A percentile compares a stretch with the other conserved stretches of the same genome.
Evolutionary conservation across 2,797 vertebrate species (phyloP).

Genomic region (Staurois parvus): DNA sequence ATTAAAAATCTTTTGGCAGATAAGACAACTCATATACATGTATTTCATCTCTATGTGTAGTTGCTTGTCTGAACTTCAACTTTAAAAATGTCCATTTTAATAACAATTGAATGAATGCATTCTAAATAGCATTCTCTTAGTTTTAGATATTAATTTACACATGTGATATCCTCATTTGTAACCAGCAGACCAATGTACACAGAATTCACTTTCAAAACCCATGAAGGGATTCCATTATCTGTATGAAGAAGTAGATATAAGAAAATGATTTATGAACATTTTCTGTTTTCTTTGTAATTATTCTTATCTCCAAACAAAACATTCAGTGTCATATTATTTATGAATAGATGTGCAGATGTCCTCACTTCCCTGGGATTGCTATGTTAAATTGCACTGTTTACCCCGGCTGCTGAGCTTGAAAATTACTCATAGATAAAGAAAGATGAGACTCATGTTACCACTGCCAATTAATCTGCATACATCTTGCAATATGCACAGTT

Average conservation of each 20-base stretch:
- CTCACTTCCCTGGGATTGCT: conserved; percentile 25
- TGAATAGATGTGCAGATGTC: conserved; percentile 47
- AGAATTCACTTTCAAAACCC: background rate
- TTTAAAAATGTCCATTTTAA: too few species aligned
- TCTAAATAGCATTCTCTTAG: too few species aligned
- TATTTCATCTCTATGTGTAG: too few species aligned
- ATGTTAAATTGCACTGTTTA: conserved; percentile 46
- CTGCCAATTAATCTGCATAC: conserved; percentile 50
- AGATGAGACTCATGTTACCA: conserved; percentile 40
- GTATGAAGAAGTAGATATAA: conserved; percentile 11
- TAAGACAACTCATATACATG: too few species aligned
- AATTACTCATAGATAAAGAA: conserved; percentile 50
- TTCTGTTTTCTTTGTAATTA: conserved; percentile 53
- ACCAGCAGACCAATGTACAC: background rate
- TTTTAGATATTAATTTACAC: too few species aligned
- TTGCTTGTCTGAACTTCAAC: too few species aligned
- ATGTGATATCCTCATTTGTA: background rate
- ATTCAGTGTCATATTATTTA: conserved; percentile 60
- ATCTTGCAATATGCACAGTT: conserved; percentile 34
- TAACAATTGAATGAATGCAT: too few species aligned
- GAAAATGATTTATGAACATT: conserved; percentile 50
- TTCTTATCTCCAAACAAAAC: conserved; percentile 56
- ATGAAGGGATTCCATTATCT: conserved; percentile 27
- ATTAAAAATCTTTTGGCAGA: too few species aligned
- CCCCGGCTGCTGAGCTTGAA: conserved; percentile 20